Conservation (phyloP, 2,797 vertebrate species). For the Kryptopterus vitreolus region DNA sequence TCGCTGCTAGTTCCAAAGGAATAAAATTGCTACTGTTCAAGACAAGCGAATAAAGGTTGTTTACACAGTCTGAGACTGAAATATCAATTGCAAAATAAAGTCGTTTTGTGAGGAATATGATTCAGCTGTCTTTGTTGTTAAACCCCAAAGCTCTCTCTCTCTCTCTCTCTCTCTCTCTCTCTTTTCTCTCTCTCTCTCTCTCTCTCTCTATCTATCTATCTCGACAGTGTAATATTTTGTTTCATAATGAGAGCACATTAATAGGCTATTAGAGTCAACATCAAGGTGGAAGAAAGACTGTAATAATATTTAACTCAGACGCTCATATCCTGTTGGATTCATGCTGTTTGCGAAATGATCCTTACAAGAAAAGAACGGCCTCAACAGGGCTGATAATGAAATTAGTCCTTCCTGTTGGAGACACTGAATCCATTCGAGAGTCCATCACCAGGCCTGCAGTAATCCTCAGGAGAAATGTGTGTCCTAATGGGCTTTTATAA, state of each 20-base stretch:
- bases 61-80: conserved; percentile 23
- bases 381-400: conserved; percentile 43
- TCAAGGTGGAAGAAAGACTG: conserved; percentile 23
- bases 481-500: conserved; percentile 50
- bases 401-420: conserved; percentile 45
- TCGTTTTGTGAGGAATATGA: neutral
- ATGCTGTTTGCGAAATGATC: conserved; percentile 41
- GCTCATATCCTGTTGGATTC: conserved; percentile 42
- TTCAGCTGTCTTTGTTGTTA: conserved; percentile 18
- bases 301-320: conserved; percentile 29
- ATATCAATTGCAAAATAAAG: conserved; percentile 23
- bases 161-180: too few species aligned
- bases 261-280: conserved; percentile 35
- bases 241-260: conserved; percentile 37
- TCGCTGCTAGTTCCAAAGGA: neutral
- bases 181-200: too few species aligned
- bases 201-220: too few species aligned
- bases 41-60: neutral
- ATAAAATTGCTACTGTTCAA: neutral
- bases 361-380: conserved; percentile 25
- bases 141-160: conserved; percentile 1
- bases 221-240: conserved; percentile 19
- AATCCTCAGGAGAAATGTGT: conserved; percentile 48
- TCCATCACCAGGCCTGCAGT: conserved; percentile 39
- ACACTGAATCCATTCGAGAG: conserved; percentile 35